These are phyloP conservation scores for Bombus sibiricus DNA, from an alignment of 1,140 invertebrate genomes.

Conservation along the genomic window DNA sequence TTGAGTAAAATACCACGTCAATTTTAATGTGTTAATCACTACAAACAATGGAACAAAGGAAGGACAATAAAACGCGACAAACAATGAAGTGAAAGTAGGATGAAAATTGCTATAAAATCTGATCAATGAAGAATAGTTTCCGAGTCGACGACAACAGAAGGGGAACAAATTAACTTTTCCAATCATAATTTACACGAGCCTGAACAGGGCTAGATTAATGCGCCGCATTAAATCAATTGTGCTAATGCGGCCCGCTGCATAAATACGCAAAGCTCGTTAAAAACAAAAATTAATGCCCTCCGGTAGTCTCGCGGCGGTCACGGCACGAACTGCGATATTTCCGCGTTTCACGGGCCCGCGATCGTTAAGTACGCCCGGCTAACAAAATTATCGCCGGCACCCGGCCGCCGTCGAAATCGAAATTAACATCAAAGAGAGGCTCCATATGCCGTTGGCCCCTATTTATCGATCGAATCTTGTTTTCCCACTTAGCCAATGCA, in stretches of 20 bases:
- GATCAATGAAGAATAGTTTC: background rate
- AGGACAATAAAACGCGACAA: background rate
- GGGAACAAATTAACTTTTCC: constrained; percentile 48
- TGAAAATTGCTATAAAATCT: background rate
- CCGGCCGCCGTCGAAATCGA: constrained; percentile 34
- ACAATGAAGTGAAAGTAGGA: background rate
- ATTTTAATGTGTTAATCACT: background rate
- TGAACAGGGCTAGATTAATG: constrained; percentile 50
- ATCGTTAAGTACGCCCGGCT: constrained; percentile 39
- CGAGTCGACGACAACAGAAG: constrained; percentile 5
- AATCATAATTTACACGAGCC: constrained; percentile 41
- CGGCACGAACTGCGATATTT: constrained; percentile 14
- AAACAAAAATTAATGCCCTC: constrained; percentile 56
- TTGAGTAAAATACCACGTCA: background rate
- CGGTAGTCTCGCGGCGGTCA: background rate
- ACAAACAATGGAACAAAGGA: background rate
- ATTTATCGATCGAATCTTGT: background rate
- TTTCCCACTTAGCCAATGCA: background rate
- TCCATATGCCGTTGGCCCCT: background rate
- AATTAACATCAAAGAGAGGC: constrained; percentile 46
- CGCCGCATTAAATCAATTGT: constrained; percentile 56
- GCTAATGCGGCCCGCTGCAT: constrained; percentile 45
- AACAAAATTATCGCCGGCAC: constrained; percentile 43
- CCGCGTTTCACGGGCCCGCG: constrained; percentile 6
- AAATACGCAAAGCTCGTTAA: constrained; percentile 52